Percentiles rank a stretch among this genome's conserved stretches.
phyloP scores from a whole-genome alignment of 2,113 vertebrate species.

The Nyctereutes procyonoides region DNA sequence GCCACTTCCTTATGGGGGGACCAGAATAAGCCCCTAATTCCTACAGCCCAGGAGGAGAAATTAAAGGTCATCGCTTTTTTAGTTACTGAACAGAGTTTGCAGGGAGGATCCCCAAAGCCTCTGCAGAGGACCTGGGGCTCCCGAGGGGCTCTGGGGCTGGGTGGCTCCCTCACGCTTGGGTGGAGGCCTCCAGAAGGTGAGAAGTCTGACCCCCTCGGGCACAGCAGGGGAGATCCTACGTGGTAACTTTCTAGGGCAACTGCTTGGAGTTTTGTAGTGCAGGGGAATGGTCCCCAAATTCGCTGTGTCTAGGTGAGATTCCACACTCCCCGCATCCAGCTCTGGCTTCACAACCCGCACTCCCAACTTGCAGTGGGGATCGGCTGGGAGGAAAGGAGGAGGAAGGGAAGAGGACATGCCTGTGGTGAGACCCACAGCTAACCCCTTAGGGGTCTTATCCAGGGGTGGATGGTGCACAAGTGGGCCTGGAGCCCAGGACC shows the following conservation, averaged over 20 bases:
- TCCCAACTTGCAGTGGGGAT: accelerated
- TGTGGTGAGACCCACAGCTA: neutral
- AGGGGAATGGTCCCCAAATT: accelerated
- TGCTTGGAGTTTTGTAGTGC: too few relatives aligned
- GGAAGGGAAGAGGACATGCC: accelerated
- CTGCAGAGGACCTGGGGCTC: neutral
- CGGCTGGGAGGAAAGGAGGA: accelerated
- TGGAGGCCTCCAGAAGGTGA: neutral
- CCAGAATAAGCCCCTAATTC: neutral
- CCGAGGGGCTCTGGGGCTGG: neutral
- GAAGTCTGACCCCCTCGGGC: accelerated
- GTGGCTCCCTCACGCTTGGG: accelerated
- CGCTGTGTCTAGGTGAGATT: accelerated
- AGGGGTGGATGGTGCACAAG: accelerated
- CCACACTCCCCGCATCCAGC: accelerated
- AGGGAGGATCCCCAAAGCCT: neutral
- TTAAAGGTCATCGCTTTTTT: neutral
- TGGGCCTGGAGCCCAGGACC: neutral
- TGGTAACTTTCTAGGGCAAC: accelerated
- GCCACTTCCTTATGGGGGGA: neutral
- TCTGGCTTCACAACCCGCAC: neutral
- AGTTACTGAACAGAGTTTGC: neutral
- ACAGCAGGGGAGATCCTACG: accelerated
- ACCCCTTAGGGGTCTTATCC: accelerated
- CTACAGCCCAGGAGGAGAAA: neutral